Percentiles rank a stretch among this genome's conserved stretches.
Conservation (phyloP, 1,140 invertebrate species). For the Reticulitermes speratus region DNA sequence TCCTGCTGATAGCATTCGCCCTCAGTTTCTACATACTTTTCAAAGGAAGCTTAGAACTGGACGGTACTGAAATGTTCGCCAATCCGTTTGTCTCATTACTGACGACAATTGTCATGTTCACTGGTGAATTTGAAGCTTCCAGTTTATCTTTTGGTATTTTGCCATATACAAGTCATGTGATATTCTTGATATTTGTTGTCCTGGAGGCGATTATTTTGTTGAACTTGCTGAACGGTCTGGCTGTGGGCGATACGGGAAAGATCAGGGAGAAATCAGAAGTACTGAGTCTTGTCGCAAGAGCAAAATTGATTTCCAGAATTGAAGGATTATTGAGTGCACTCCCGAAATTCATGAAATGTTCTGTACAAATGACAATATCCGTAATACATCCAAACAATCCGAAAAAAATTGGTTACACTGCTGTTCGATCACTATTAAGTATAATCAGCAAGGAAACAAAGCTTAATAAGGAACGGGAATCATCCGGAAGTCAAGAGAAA, state of each 20-base stretch:
- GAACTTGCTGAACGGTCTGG: constrained; percentile 44
- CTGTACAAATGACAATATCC: too few relatives aligned
- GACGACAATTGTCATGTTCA: constrained; percentile 67
- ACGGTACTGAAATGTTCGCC: constrained; percentile 47
- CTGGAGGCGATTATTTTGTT: constrained; percentile 42
- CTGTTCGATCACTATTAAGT: too few relatives aligned
- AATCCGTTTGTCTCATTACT: constrained; percentile 66
- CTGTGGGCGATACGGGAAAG: constrained; percentile 41
- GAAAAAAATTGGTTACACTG: too few relatives aligned
- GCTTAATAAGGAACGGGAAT: too few relatives aligned
- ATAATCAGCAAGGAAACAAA: too few relatives aligned
- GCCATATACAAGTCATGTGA: constrained; percentile 32
- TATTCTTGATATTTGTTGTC: constrained; percentile 42
- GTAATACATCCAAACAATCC: too few relatives aligned
- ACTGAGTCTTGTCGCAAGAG: constrained; percentile 7
- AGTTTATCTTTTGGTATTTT: too few relatives aligned
- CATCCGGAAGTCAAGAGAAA: too few relatives aligned
- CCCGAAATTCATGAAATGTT: too few relatives aligned
- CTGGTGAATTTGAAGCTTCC: constrained; percentile 40
- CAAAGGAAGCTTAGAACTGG: too few relatives aligned
- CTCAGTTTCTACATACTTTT: too few relatives aligned
- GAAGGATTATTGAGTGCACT: too few relatives aligned
- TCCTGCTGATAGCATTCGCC: constrained; percentile 59
- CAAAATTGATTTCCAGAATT: constrained; percentile 41
- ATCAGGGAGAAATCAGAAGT: constrained; percentile 37